Base-by-base conservation (phyloP, 2,888 invertebrate species). In the Agapostemon virescens region DNA sequence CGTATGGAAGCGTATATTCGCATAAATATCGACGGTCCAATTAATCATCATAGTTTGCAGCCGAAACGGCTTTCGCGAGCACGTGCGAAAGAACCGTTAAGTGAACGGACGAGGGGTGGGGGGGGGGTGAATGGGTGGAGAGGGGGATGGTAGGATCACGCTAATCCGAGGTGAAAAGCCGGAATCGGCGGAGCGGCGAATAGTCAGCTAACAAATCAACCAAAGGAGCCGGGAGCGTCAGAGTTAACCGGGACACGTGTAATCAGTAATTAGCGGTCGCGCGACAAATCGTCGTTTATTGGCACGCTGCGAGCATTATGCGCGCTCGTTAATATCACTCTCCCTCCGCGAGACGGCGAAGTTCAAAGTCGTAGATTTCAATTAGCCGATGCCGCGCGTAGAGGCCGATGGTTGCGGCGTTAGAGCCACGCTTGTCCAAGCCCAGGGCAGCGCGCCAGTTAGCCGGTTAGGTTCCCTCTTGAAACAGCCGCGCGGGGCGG, bases 311-410 rank as follows among this genome's bases (percentile, higher is more conserved):
- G 40, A 23, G 78, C 58, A 72, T 40, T 66, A 64, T 42, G 66
- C 58, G 17, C 20, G 74, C 79, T 85, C 76, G 80, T 78, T 84
- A 84, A 82, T 80, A 79, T 82, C 82, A 67, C 67, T 74, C 74
- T 69, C 45, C 63, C 69, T 33, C 38, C 79, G 77, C 76, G 63
- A 36, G 79, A 84, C 79, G 79, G 78, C 81, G 79, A 88, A 87
- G 88, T 88, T 89, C 89, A 89, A 89, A 92, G 89, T 91, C 90
- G 87, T 91, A 91, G 90, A 91, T 91, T 91, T 90, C 91, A 92
- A 92, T 92, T 91, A 90, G 88, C 77, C 71, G 40, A 30, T 20
- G 40, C 38, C 52, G 68, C 30, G 73, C 42, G 45, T 13, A 52
- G 71, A 71, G 33, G 33, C 69, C 68, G 63, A 61, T 7, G 45